Percentiles rank a stretch among this genome's conserved stretches.
These are phyloP conservation scores for Mormyrus hasselquistii DNA, from an alignment of 2,797 vertebrate genomes.

Conservation along the genomic window DNA sequence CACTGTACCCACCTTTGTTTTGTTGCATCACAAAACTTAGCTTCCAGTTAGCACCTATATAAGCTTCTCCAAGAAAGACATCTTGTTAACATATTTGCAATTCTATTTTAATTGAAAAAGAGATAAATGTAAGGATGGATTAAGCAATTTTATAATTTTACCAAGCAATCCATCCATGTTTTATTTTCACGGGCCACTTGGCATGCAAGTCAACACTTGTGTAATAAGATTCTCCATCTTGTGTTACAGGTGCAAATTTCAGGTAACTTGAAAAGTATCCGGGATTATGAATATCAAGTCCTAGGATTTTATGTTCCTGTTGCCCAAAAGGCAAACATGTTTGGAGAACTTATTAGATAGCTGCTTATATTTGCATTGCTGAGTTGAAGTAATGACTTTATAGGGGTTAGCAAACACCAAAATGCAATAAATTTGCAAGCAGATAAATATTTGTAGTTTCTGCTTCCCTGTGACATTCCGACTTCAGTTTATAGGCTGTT, in stretches of 20 bases:
- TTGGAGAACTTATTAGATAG: background rate
- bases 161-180: background rate
- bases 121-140: background rate
- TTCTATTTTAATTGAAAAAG: background rate
- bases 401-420: background rate
- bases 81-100: background rate
- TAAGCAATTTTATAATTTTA: background rate
- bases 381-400: background rate
- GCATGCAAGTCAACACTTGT: background rate
- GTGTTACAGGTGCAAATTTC: background rate
- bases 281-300: background rate
- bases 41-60: background rate
- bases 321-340: background rate
- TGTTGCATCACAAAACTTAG: background rate
- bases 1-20: background rate
- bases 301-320: background rate
- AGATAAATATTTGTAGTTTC: constrained; percentile 36
- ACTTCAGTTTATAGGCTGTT: constrained; percentile 42
- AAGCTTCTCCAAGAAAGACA: background rate
- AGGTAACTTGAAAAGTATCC: background rate
- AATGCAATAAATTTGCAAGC: constrained; percentile 30
- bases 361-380: background rate
- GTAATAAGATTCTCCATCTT: background rate
- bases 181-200: background rate
- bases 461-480: background rate